phyloP scores from a whole-genome alignment of 2,797 vertebrate genomes.

The Lepus townsendii region DNA sequence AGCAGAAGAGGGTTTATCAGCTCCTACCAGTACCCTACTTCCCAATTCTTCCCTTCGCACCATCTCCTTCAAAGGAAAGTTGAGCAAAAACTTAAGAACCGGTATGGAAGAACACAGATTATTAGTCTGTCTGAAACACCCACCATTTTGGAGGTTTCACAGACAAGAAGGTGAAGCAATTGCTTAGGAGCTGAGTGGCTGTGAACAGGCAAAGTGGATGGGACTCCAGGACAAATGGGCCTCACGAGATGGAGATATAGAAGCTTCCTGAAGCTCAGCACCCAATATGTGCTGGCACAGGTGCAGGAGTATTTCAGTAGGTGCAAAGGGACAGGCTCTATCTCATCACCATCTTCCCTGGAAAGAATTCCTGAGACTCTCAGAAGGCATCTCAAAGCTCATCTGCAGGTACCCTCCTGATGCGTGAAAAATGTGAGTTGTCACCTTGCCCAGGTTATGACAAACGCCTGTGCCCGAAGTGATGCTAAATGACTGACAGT shows the following conservation, averaged over 20 bases:
- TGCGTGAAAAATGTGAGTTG: not conserved
- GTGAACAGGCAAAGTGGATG: not conserved
- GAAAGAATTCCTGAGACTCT: not conserved
- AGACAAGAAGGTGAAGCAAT: not conserved
- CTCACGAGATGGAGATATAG: not conserved
- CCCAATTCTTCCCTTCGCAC: not conserved
- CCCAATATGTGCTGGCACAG: no score
- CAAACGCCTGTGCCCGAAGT: not conserved
- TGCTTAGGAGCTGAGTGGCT: not conserved
- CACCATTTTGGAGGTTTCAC: not conserved
- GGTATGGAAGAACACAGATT: not conserved
- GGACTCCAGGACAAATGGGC: not conserved
- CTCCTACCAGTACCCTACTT: not conserved
- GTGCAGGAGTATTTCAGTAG: not conserved
- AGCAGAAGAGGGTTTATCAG: not conserved
- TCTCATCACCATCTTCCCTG: not conserved
- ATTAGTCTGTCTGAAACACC: not conserved
- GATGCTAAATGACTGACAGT: not conserved
- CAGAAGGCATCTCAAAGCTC: not conserved
- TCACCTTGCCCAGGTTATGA: not conserved
- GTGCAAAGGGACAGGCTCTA: accelerated
- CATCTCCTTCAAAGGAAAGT: not conserved
- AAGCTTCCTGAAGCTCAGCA: not conserved
- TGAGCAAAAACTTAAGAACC: not conserved
- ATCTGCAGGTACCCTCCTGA: not conserved